Percentiles rank a stretch among this genome's conserved stretches.
Conservation (phyloP, 92 coral and sea anemone species). For the Phymanthus crucifer region DNA sequence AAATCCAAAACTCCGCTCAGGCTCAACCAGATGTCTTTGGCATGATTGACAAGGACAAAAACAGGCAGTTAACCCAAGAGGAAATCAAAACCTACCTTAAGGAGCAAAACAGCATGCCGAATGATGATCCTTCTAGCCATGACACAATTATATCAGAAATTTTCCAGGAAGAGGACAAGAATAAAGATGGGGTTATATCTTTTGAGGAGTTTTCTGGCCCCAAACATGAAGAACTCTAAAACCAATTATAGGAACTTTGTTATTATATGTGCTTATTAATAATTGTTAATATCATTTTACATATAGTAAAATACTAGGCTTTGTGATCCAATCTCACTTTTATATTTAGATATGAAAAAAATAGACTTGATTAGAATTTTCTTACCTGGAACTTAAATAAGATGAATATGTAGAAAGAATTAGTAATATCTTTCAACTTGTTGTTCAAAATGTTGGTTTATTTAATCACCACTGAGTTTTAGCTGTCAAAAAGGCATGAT, state of each 20-base stretch:
- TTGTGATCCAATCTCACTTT: no score
- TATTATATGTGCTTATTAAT: neutral
- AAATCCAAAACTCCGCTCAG: conserved; percentile 50
- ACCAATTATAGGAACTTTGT: neutral
- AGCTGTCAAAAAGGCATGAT: no score
- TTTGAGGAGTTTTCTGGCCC: conserved; percentile 86
- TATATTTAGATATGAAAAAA: no score
- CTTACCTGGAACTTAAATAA: no score
- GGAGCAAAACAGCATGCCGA: conserved; percentile 66
- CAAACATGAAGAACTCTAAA: conserved; percentile 67
- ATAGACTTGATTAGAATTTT: no score
- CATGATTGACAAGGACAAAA: conserved; percentile 75
- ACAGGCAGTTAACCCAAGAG: conserved; percentile 67
- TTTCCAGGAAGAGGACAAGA: conserved; percentile 84
- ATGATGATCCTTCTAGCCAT: conserved; percentile 64
- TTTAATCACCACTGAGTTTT: no score
- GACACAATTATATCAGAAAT: conserved; percentile 76
- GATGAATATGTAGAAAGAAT: no score
- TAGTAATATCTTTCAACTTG: no score
- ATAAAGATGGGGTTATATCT: conserved; percentile 87
- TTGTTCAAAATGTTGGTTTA: no score
- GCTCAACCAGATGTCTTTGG: conserved; percentile 69
- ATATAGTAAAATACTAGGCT: no score
- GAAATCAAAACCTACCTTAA: conserved; percentile 68
- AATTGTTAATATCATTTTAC: neutral